These are phyloP conservation scores for Phylloscopus whistleri DNA, from an alignment of 2,113 vertebrate species.

Conservation along the genomic window DNA sequence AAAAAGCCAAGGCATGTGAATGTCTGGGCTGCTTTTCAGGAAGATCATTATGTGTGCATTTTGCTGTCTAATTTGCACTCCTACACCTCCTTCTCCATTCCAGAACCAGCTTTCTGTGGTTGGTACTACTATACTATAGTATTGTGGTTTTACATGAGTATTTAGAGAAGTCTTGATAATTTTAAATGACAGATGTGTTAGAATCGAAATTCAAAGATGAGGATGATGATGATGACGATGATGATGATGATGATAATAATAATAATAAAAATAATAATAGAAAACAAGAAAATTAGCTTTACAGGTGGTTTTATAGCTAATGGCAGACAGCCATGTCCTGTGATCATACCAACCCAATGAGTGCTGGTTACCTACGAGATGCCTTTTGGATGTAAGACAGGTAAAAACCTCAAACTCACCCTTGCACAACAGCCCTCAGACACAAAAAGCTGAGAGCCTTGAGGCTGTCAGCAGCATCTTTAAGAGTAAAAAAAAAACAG, in stretches of 20 bases:
- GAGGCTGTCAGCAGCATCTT: background rate
- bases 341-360: background rate
- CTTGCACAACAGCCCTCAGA: background rate
- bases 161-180: background rate
- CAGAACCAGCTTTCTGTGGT: background rate
- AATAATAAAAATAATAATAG: background rate
- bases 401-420: background rate
- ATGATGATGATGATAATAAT: too few relatives aligned
- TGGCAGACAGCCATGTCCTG: fast-evolving
- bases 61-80: background rate
- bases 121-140: background rate
- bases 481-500: background rate
- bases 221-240: too few relatives aligned
- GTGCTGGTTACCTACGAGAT: background rate
- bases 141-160: background rate
- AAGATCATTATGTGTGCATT: background rate
- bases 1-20: background rate
- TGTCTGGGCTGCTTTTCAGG: background rate
- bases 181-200: background rate
- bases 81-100: background rate
- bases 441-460: background rate
- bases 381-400: fast-evolving
- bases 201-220: background rate
- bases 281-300: background rate
- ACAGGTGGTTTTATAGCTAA: background rate